Conservation (phyloP, 1,140 invertebrate species). For the Lucilia sericata region DNA sequence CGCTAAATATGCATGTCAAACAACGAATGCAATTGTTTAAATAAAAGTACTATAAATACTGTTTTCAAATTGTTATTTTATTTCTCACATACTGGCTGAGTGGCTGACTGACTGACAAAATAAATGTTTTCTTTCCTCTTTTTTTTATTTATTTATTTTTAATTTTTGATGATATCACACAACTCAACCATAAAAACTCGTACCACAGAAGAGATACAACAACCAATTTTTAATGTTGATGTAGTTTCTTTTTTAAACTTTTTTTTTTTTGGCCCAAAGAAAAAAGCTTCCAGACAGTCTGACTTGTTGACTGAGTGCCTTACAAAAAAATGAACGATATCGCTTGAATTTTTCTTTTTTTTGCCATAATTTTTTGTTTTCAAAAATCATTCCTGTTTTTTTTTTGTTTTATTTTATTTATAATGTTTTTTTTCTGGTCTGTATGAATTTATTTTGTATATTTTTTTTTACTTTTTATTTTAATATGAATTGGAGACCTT, state of each 20-base stretch:
- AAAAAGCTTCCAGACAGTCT: constrained; percentile 36
- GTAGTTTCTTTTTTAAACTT: too few species aligned
- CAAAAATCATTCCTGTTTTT: constrained; percentile 26
- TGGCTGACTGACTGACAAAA: constrained; percentile 26
- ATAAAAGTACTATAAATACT: too few species aligned
- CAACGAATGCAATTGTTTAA: too few species aligned
- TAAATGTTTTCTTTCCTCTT: constrained; percentile 8
- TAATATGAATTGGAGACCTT: constrained; percentile 12
- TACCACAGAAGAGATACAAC: background rate
- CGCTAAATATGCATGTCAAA: too few species aligned
- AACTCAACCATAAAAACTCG: background rate
- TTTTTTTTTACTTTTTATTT: background rate
- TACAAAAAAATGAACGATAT: constrained; percentile 30
- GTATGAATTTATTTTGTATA: background rate
- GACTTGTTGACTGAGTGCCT: constrained; percentile 28
- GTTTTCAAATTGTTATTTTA: too few species aligned
- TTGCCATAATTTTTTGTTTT: background rate
- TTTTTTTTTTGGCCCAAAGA: background rate
- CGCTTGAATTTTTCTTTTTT: background rate
- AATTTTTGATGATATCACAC: constrained; percentile 25
- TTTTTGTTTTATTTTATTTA: too few species aligned
- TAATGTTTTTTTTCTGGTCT: background rate
- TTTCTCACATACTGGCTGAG: constrained; percentile 17
- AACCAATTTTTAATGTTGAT: too few species aligned
- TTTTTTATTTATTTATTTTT: background rate